phyloP scores from a whole-genome alignment of 1,140 invertebrate species.

The Nomia melanderi region DNA sequence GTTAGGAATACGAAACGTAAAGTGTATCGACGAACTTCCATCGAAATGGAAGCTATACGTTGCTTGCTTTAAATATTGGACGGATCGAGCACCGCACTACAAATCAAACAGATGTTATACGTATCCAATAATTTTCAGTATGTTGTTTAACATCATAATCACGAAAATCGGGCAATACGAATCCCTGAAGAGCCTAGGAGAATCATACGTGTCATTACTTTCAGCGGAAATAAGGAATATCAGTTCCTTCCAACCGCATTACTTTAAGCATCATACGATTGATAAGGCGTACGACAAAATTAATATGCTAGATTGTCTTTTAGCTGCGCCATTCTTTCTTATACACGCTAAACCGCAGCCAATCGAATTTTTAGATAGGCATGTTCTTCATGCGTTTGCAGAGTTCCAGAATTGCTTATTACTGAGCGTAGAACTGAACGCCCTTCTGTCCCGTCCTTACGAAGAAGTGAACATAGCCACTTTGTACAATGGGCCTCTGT shows the following conservation, averaged over 20 bases:
- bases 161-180: slow-evolving; percentile 77
- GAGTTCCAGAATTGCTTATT: slow-evolving; percentile 87
- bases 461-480: slow-evolving; percentile 80
- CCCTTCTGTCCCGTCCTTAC: slow-evolving; percentile 83
- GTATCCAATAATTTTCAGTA: slow-evolving; percentile 83
- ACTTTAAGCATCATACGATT: slow-evolving; percentile 27
- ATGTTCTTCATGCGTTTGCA: slow-evolving; percentile 85
- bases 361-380: slow-evolving; percentile 83
- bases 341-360: slow-evolving; percentile 84
- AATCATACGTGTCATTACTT: slow-evolving; percentile 46
- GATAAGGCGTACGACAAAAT: slow-evolving; percentile 57
- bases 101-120: slow-evolving; percentile 81
- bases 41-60: slow-evolving; percentile 84
- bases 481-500: slow-evolving; percentile 86
- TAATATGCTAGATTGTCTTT: slow-evolving; percentile 83
- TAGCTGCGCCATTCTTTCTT: slow-evolving; percentile 83
- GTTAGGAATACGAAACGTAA: slow-evolving; percentile 75
- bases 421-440: slow-evolving; percentile 84
- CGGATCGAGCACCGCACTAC: slow-evolving; percentile 76
- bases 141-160: slow-evolving; percentile 85
- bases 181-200: slow-evolving; percentile 56
- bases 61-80: slow-evolving; percentile 86
- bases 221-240: slow-evolving; percentile 8
- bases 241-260: neutral
- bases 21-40: slow-evolving; percentile 81